Conservation (phyloP, 2,113 vertebrate species). For the Platichthys stellatus region DNA sequence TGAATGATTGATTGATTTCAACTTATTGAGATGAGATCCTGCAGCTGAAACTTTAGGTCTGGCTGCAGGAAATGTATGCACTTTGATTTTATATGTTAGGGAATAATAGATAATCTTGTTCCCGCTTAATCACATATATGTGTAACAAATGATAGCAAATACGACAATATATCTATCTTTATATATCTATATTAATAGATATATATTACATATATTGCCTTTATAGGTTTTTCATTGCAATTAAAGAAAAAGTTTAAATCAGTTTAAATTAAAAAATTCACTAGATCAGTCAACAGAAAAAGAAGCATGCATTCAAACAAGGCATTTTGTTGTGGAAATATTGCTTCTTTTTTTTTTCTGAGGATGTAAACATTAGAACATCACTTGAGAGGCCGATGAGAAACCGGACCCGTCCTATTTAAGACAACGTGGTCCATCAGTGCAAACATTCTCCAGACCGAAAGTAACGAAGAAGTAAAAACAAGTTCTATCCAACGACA, state of each 20-base stretch:
- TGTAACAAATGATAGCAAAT: neutral
- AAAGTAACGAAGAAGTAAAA: slow-evolving; percentile 19
- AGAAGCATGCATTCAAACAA: slow-evolving; percentile 40
- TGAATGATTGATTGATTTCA: neutral
- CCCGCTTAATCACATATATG: slow-evolving; percentile 16
- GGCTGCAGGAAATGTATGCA: slow-evolving; percentile 2
- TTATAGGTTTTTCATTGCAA: slow-evolving; percentile 14
- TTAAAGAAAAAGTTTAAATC: slow-evolving; percentile 21
- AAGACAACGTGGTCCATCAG: slow-evolving; percentile 68
- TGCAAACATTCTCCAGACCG: slow-evolving; percentile 53
- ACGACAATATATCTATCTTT: slow-evolving; percentile 4
- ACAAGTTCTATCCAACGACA: neutral
- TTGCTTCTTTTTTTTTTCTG: slow-evolving; percentile 48
- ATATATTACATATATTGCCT: neutral
- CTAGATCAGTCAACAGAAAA: slow-evolving; percentile 19
- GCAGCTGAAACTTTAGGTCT: slow-evolving; percentile 12
- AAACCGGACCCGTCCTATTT: slow-evolving; percentile 41
- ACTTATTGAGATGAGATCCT: neutral
- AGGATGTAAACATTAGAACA: slow-evolving; percentile 54
- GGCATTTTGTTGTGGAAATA: slow-evolving; percentile 58
- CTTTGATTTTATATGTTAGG: neutral
- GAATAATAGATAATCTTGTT: slow-evolving; percentile 5
- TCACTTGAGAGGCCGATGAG: slow-evolving; percentile 32
- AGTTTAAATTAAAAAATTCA: slow-evolving; percentile 18
- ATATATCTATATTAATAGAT: neutral